Evolutionary conservation across 2,888 invertebrate species (phyloP), one percentile per base, ranked within the genome.

Genomic region (Caenorhabditis plicata): DNA sequence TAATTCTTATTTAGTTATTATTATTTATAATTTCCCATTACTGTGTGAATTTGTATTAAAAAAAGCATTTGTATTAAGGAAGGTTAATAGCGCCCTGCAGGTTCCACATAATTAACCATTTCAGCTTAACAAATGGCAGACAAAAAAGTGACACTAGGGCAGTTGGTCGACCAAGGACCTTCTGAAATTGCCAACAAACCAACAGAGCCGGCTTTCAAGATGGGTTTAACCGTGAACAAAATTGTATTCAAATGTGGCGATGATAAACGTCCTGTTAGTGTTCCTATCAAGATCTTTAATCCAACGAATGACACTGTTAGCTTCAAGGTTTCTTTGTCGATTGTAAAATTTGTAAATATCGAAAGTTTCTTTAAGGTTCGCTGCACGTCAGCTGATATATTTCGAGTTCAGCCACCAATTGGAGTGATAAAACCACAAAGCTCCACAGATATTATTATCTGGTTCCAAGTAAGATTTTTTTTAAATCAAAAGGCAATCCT

Each of bases 301-400:
- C 47, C 47, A 19, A 44, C 44, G 11, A 23, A n/a, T 20, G 45
- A 43, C 8, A 40, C 40, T 3, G 25, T 49, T 13, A 27, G 47
- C 5, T 58, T 36, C 45, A 58, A 58, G 31, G 40, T 58, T 39
- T 39, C 11, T 11, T 11, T 19, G 15, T 9, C n/a, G 25, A 11
- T 23, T 4, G 19, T 7, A 7, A 11, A 5, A n/a, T n/a, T 39
- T 9, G 20, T 19, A 13, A 25, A 9, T n/a, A 39, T 31, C 3
- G 27, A 27, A 4, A 20, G 43, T 11, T 38, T 47, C 4, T 52
- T 40, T 40, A 46, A 58, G 35, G 38, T 58, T 27, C 44, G 49
- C 9, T 58, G 58, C 41, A 58, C 58, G 5, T 53, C 52, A 7
- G 58, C 58, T 8, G 58, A 58, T n/a, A 53, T 58, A 22, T 58